Conservation (phyloP, 2,888 invertebrate genomes). For the Tillus elongatus region DNA sequence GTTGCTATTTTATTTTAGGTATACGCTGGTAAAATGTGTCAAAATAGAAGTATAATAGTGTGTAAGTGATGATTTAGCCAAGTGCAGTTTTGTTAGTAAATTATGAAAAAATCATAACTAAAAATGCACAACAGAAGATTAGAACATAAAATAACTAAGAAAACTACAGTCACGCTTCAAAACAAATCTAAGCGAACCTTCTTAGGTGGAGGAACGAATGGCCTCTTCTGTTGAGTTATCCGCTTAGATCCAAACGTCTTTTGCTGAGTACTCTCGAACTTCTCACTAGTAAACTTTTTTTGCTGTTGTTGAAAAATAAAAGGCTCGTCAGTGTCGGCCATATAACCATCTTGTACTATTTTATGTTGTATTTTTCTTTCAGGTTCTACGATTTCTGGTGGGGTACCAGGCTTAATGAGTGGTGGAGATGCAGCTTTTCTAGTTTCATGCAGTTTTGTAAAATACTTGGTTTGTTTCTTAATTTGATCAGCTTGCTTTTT, state of each 20-base stretch:
- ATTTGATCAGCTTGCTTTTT: conserved; percentile 29
- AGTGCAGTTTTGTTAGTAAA: background rate
- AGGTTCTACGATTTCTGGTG: conserved; percentile 37
- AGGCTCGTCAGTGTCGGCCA: conserved; percentile 63
- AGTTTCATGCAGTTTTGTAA: conserved; percentile 27
- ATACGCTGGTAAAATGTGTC: too few relatives aligned
- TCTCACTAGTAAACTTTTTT: conserved; percentile 17
- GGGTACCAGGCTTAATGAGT: conserved; percentile 39
- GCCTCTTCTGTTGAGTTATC: too few relatives aligned
- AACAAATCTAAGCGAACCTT: conserved; percentile 43
- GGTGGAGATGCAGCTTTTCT: conserved; percentile 30
- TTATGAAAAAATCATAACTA: background rate
- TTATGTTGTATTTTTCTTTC: conserved; percentile 41
- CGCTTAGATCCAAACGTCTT: too few relatives aligned
- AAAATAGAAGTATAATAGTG: conserved; percentile 14
- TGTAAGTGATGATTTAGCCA: background rate
- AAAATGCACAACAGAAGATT: conserved; percentile 8
- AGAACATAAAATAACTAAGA: too few relatives aligned
- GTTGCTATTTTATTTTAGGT: too few relatives aligned
- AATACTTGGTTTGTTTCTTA: conserved; percentile 33
- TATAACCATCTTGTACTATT: conserved; percentile 51
- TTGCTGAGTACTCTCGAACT: too few relatives aligned
- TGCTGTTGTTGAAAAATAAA: conserved; percentile 31
- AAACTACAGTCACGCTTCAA: too few relatives aligned
- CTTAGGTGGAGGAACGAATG: conserved; percentile 34